These are phyloP conservation scores for Phaethornis superciliosus DNA, from an alignment of 2,113 vertebrate genomes.

Conservation along the genomic window DNA sequence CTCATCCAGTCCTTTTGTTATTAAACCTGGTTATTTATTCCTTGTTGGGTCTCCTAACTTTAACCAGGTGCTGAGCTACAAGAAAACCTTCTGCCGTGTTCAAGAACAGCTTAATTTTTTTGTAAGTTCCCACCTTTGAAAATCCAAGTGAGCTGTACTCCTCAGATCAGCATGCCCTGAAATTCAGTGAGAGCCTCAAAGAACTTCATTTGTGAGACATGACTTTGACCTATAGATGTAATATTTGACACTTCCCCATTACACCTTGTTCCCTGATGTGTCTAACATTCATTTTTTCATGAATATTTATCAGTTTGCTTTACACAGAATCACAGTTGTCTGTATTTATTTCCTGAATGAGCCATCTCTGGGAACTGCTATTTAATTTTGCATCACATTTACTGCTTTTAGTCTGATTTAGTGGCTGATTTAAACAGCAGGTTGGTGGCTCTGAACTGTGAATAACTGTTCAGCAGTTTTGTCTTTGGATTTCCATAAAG, in stretches of 20 bases:
- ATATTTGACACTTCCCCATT: background rate
- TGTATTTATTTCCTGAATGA: background rate
- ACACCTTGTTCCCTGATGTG: background rate
- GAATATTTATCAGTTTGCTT: background rate
- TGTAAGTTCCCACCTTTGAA: background rate
- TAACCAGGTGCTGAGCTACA: background rate
- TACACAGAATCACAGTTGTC: background rate
- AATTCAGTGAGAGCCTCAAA: background rate
- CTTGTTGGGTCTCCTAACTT: background rate
- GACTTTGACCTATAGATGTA: background rate
- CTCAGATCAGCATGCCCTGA: background rate
- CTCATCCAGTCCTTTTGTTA: background rate
- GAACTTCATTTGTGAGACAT: background rate
- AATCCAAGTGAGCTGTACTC: background rate
- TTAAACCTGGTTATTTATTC: background rate
- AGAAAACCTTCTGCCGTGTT: background rate
- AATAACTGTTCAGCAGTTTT: background rate
- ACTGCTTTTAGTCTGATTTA: background rate
- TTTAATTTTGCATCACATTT: constrained; percentile 1
- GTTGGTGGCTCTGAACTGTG: background rate
- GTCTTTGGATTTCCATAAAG: constrained; percentile 12
- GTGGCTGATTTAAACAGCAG: background rate
- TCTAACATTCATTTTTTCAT: background rate
- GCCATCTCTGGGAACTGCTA: background rate
- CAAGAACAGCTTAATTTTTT: background rate